Percentiles rank a stretch among this genome's conserved stretches.
These are phyloP conservation scores for Ganaspis brasiliensis DNA, from an alignment of 2,888 invertebrate species.

Conservation along the genomic window DNA sequence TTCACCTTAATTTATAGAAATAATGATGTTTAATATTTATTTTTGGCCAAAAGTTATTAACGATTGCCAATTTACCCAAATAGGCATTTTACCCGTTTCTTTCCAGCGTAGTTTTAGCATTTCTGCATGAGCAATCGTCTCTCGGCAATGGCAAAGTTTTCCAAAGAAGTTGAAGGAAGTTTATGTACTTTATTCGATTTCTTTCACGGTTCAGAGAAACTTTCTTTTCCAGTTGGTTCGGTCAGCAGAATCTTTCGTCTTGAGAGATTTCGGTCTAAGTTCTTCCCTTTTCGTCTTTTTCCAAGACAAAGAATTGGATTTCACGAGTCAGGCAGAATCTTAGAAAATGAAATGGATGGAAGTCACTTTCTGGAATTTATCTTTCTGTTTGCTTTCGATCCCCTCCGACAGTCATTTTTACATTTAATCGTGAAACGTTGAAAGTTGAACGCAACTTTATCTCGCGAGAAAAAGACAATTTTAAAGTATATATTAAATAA, in stretches of 20 bases:
- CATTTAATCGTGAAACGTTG: neutral
- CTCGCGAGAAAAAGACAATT: too few species aligned
- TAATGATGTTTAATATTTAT: too few species aligned
- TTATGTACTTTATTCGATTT: slow-evolving; percentile 55
- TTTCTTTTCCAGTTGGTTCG: slow-evolving; percentile 53
- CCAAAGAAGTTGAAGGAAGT: slow-evolving; percentile 6
- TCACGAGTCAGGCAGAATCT: slow-evolving; percentile 43
- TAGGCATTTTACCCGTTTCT: too few species aligned
- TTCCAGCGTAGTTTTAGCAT: neutral
- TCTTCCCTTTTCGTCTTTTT: slow-evolving; percentile 6
- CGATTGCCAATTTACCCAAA: too few species aligned
- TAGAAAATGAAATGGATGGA: slow-evolving; percentile 61
- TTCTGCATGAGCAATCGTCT: neutral
- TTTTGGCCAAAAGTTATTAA: too few species aligned
- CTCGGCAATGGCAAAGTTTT: slow-evolving; percentile 30
- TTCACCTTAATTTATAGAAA: too few species aligned
- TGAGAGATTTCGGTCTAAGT: slow-evolving; percentile 51
- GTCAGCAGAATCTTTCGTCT: slow-evolving; percentile 63
- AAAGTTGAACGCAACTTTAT: too few species aligned
- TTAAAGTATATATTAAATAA: too few species aligned
- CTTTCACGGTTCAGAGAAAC: slow-evolving; percentile 54
- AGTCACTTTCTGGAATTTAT: slow-evolving; percentile 58
- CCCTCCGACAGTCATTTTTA: neutral
- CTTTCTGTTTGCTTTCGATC: slow-evolving; percentile 59
- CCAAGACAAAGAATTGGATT: slow-evolving; percentile 30